Conservation (phyloP, 2,888 invertebrate species). For the Amaurobius ferox region DNA sequence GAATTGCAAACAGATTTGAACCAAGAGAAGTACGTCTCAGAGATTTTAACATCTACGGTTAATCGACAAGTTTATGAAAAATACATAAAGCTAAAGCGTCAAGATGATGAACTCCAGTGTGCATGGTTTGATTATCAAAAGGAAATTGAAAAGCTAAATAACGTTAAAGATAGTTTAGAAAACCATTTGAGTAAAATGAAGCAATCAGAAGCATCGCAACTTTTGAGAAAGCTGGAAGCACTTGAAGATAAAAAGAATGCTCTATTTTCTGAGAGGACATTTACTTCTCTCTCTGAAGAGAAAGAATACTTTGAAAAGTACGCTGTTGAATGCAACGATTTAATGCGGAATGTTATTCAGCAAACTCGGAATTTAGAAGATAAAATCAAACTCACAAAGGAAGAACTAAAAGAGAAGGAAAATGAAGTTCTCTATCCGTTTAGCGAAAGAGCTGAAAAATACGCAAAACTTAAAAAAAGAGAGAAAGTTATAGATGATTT, state of each 20-base stretch:
- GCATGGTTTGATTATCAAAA: background rate
- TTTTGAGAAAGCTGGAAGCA: background rate
- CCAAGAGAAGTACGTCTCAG: conserved; percentile 18
- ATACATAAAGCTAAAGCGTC: conserved; percentile 2
- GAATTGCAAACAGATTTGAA: conserved; percentile 25
- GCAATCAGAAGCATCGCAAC: background rate
- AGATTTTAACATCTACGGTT: conserved; percentile 11
- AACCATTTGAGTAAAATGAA: background rate
- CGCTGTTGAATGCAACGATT: background rate
- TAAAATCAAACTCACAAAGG: background rate
- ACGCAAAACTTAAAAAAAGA: conserved; percentile 11
- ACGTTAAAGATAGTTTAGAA: background rate
- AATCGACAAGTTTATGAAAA: background rate
- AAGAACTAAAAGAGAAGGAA: background rate
- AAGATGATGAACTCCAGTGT: conserved; percentile 5
- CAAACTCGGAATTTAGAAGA: background rate
- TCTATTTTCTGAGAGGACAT: background rate
- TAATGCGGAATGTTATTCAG: background rate
- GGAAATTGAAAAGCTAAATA: background rate
- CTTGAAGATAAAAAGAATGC: background rate
- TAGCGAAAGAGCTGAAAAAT: background rate
- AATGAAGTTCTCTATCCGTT: background rate
- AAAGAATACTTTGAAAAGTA: background rate
- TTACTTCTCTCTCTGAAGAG: background rate
- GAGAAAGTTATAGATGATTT: conserved; percentile 27